phyloP scores from a whole-genome alignment of 2,888 invertebrate species.

The Melanophora roralis region DNA sequence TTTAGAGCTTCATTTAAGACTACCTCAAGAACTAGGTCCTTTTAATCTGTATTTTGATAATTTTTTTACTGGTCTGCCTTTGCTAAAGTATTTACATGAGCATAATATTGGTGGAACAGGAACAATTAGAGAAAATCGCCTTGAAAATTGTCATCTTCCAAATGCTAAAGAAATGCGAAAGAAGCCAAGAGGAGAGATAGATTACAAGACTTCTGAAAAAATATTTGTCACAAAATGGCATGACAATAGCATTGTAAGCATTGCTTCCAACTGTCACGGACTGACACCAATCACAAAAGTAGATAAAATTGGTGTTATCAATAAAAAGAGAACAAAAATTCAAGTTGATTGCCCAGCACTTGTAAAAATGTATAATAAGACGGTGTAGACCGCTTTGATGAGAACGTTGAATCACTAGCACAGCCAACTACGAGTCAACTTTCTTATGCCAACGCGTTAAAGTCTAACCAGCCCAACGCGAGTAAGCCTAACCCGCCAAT shows the following conservation, averaged over 20 bases:
- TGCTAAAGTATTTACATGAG: too few relatives aligned
- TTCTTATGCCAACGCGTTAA: too few relatives aligned
- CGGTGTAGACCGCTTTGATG: neutral
- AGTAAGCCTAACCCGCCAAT: too few relatives aligned
- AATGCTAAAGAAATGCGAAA: neutral
- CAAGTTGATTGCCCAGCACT: constrained; percentile 8
- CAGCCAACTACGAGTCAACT: too few relatives aligned
- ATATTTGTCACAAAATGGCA: constrained; percentile 5
- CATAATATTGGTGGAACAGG: neutral
- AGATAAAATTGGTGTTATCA: neutral
- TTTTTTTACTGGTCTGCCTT: neutral
- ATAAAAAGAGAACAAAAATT: constrained; percentile 11
- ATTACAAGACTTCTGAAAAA: neutral
- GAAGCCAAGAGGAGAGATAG: neutral
- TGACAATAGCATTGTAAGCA: constrained; percentile 11
- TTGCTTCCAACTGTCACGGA: neutral
- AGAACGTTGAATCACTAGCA: constrained; percentile 17
- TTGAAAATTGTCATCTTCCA: neutral
- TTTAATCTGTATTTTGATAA: neutral
- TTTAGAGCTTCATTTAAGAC: neutral
- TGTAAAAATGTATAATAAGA: constrained; percentile 12
- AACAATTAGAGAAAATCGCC: neutral
- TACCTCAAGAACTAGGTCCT: neutral
- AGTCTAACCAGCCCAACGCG: too few relatives aligned
- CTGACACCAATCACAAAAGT: constrained; percentile 4